phyloP scores from a whole-genome alignment of 2,888 invertebrate genomes.

The Heteromurus nitidus region DNA sequence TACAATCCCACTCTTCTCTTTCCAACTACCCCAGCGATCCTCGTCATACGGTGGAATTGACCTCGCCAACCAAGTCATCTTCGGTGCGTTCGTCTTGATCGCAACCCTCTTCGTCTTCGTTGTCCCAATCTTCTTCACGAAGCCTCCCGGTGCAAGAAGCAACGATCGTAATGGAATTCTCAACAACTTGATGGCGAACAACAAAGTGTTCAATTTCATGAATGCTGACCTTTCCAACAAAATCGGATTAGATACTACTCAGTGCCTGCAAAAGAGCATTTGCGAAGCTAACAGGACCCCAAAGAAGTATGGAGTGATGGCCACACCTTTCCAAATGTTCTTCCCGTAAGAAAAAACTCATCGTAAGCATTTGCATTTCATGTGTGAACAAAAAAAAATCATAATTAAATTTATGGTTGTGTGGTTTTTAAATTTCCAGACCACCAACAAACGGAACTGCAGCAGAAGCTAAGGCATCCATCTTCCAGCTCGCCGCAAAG shows the following conservation, averaged over 20 bases:
- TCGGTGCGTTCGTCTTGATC: constrained; percentile 65
- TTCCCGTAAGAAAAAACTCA: constrained; percentile 73
- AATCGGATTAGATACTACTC: constrained; percentile 71
- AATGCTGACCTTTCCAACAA: constrained; percentile 72
- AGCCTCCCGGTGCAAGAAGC: constrained; percentile 54
- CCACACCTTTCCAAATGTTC: constrained; percentile 73
- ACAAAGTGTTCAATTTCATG: constrained; percentile 73
- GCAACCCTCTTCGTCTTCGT: constrained; percentile 66
- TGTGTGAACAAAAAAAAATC: too few species aligned
- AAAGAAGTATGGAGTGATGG: constrained; percentile 72
- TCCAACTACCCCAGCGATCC: constrained; percentile 68
- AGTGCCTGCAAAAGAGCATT: constrained; percentile 73
- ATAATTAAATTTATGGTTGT: too few species aligned
- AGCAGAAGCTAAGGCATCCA: constrained; percentile 63
- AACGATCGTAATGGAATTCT: constrained; percentile 69
- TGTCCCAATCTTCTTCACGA: constrained; percentile 66
- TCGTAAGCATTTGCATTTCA: too few species aligned
- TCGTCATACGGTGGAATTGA: constrained; percentile 66
- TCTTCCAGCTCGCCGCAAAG: constrained; percentile 72
- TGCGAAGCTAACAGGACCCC: constrained; percentile 72
- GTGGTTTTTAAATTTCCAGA: constrained; percentile 39
- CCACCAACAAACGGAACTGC: constrained; percentile 71
- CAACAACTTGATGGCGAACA: constrained; percentile 69
- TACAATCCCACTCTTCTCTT: constrained; percentile 71
- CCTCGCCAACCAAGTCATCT: constrained; percentile 71